Evolutionary conservation across 2,113 vertebrate genomes (phyloP), one percentile per base, ranked within the genome.

Genomic region (Brienomyrus brachyistius): DNA sequence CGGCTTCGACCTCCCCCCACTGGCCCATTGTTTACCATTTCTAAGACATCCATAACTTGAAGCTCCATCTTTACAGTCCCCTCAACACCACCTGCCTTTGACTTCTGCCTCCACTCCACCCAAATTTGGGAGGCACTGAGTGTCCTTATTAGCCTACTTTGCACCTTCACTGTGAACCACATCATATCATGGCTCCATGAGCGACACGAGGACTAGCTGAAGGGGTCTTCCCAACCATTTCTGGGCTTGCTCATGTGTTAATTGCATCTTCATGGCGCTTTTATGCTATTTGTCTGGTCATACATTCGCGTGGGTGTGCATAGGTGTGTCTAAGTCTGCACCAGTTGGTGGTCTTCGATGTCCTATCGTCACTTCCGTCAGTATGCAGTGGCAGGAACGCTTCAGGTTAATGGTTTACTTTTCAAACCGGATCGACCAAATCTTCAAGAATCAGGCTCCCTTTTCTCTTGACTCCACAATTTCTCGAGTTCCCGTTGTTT

Each of bases 91-190:
- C n/a, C 40, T 83, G 83, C 56, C 50, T 59, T 17, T 62, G 47
- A 13, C 59, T 40, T 17, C 74, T 66, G 51, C 74, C 74, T 80
- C 31, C 35, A 5, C 86, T 84, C 83, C n/a, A 27, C 89, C 54
- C 23, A 27, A 87, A 86, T 47, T 66, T 21, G 15, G 27, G 56
- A 62, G n/a, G 21, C 66, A 86, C 62, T 62, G 86, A 23, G 45
- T 89, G 21, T 43, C 74, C 35, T 80, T 86, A 47, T 89, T 56
- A 47, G 15, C 59, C 50, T 54, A 82, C 48, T 90, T 47, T 62
- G 45, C 77, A 9, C 80, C 77, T 70, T 90, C 90, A 90, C 90
- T 90, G 90, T 90, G 90, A 90, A 82, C 56, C 43, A 15, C 47
- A 90, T 70, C 86, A 54, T 54, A 56, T 74, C 52, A 85, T n/a